phyloP scores from a whole-genome alignment of 2,113 vertebrate species.

The Pelmatolapia mariae region DNA sequence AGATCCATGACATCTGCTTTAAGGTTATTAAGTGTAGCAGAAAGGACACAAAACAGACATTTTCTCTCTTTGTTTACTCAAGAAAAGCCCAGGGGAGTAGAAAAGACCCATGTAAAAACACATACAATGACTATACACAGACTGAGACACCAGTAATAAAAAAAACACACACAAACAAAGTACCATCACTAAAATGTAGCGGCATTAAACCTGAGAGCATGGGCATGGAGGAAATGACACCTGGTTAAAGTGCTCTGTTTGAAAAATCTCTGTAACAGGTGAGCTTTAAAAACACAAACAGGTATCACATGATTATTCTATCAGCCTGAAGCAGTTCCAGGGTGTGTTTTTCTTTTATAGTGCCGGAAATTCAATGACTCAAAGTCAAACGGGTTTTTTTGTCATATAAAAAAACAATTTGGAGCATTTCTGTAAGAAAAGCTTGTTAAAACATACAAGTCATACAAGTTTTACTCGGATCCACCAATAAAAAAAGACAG shows the following conservation, averaged over 20 bases:
- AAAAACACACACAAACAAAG: not conserved
- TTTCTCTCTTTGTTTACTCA: not conserved
- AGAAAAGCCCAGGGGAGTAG: not conserved
- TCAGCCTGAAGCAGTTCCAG: not conserved
- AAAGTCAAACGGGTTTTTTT: not conserved
- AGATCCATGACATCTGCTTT: not conserved
- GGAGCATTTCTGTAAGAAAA: not conserved
- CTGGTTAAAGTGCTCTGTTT: not conserved
- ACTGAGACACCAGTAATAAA: not conserved
- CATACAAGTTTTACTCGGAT: not conserved
- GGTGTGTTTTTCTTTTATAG: not conserved
- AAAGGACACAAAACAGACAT: not conserved
- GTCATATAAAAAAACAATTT: not conserved
- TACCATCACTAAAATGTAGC: not conserved
- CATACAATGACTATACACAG: not conserved
- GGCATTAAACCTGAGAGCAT: not conserved
- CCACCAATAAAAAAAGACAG: not conserved
- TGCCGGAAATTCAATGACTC: not conserved
- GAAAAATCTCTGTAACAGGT: not conserved
- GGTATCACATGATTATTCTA: not conserved
- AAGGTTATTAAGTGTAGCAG: not conserved
- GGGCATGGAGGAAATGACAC: accelerated
- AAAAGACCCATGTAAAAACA: not conserved
- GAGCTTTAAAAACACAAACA: not conserved
- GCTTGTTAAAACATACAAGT: not conserved